Conservation (phyloP, 2,888 invertebrate genomes). For the Tridacna gigas region DNA sequence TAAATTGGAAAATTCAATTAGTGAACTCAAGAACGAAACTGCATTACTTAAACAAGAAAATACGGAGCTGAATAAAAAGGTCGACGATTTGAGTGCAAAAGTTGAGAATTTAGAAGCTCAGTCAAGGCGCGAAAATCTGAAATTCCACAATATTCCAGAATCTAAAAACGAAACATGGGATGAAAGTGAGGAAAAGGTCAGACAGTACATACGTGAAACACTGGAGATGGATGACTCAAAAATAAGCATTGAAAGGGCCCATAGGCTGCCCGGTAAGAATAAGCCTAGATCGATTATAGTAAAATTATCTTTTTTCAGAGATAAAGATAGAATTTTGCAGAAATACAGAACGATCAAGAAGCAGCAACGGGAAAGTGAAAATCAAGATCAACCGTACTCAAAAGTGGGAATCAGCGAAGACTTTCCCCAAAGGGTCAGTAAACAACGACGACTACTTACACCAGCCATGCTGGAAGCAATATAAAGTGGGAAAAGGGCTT, state of each 20-base stretch:
- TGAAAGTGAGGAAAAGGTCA: constrained; percentile 7
- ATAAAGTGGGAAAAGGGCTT: too few species aligned
- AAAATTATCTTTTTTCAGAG: too few species aligned
- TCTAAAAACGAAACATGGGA: constrained; percentile 13
- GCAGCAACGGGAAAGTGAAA: too few species aligned
- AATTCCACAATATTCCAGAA: constrained; percentile 1
- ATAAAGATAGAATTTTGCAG: too few species aligned
- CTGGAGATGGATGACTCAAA: constrained; percentile 9
- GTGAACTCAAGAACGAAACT: constrained; percentile 2
- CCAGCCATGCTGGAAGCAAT: too few species aligned
- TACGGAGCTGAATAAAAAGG: background rate
- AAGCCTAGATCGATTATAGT: too few species aligned
- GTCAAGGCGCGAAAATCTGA: constrained; percentile 4
- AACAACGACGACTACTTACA: too few species aligned
- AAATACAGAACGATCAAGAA: too few species aligned
- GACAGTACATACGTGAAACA: background rate
- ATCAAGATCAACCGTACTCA: too few species aligned
- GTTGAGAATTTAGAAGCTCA: constrained; percentile 9
- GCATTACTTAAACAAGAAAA: background rate
- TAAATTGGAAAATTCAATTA: background rate
- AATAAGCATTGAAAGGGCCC: constrained; percentile 18
- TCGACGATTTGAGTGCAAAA: background rate
- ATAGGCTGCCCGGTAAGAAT: background rate
- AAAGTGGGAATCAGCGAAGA: too few species aligned
- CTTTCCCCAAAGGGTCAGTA: too few species aligned